phyloP scores from a whole-genome alignment of 2,888 invertebrate species.

The Agrotis ipsilon region DNA sequence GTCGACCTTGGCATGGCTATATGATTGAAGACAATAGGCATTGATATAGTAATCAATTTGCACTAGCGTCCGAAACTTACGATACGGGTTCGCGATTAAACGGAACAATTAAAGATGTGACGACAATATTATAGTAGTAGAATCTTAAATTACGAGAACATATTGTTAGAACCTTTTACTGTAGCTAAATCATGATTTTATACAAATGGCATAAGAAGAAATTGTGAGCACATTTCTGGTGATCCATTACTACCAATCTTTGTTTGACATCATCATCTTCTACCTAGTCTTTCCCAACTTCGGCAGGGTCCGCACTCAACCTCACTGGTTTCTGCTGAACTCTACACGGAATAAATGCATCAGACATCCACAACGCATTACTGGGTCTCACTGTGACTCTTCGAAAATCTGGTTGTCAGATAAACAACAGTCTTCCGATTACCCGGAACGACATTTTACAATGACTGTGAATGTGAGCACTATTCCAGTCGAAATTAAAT shows the following conservation, averaged over 20 bases:
- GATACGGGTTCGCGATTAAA: constrained; percentile 26
- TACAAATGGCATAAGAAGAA: background rate
- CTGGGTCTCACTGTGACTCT: too few relatives aligned
- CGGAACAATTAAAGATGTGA: constrained; percentile 45
- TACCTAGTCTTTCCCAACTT: background rate
- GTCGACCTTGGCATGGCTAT: constrained; percentile 48
- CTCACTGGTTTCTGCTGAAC: background rate
- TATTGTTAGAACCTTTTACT: background rate
- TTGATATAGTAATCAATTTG: constrained; percentile 58
- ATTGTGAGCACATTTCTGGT: background rate
- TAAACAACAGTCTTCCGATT: background rate
- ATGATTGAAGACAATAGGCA: constrained; percentile 63
- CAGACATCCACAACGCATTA: background rate
- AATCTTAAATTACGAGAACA: background rate
- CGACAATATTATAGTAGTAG: constrained; percentile 9
- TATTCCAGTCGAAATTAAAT: background rate
- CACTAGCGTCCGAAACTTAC: constrained; percentile 37
- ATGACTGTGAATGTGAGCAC: background rate
- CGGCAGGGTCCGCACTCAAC: background rate
- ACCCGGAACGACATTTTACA: background rate
- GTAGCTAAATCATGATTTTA: background rate
- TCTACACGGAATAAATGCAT: background rate
- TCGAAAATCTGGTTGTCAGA: background rate
- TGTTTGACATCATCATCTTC: background rate
- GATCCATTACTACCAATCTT: background rate